Evolutionary conservation across 1,140 invertebrate genomes (phyloP).

Genomic region (Drosophila lini): DNA sequence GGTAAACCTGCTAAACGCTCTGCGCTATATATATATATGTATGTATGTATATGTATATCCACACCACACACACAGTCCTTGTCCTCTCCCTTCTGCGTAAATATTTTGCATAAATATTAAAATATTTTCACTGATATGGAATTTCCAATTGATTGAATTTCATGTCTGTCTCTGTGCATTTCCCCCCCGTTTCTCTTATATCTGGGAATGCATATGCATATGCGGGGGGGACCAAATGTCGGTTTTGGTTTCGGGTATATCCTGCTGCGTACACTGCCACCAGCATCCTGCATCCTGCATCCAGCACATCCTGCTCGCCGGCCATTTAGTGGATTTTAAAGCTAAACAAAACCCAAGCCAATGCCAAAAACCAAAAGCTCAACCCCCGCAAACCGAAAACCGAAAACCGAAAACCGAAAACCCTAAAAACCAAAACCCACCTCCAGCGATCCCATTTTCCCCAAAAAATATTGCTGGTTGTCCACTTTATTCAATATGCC

Average conservation of each 20-base stretch:
- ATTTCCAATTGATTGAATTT: constrained; percentile 80
- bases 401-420: constrained; percentile 11
- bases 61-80: neutral
- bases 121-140: constrained; percentile 79
- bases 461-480: constrained; percentile 55
- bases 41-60: neutral
- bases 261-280: constrained; percentile 12
- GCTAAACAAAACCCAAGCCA: constrained; percentile 59
- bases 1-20: constrained; percentile 23
- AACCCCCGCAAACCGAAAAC: constrained; percentile 7
- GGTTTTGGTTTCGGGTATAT: constrained; percentile 53
- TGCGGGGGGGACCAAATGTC: constrained; percentile 38
- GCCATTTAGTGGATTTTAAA: constrained; percentile 64
- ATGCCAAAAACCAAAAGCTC: constrained; percentile 17
- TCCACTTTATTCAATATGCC: constrained; percentile 67
- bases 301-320: constrained; percentile 30
- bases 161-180: constrained; percentile 25
- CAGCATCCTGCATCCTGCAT: constrained; percentile 24
- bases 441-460: constrained; percentile 10
- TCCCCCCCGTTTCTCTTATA: neutral
- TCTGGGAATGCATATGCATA: constrained; percentile 42
- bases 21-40: neutral
- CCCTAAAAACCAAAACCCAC: neutral
- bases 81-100: constrained; percentile 34
- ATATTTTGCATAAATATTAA: constrained; percentile 79